phyloP scores from a whole-genome alignment of 1,140 invertebrate species.

The Monochamus saltuarius region DNA sequence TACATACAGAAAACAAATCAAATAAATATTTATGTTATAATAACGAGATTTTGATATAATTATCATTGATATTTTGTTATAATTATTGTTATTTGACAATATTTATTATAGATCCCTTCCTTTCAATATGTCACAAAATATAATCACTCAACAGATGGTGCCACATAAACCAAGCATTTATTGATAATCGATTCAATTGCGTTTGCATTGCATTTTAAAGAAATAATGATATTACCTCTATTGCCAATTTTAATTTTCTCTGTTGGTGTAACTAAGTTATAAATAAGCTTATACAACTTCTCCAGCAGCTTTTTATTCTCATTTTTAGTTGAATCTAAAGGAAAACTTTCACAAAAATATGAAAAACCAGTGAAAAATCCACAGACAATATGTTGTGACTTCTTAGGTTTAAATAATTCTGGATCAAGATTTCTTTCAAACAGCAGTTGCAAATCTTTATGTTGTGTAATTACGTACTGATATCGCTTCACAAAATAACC shows the following conservation, averaged over 20 bases:
- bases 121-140: no score
- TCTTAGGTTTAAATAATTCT: conserved; percentile 1
- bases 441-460: conserved; percentile 19
- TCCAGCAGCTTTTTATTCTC: conserved; percentile 20
- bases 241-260: conserved; percentile 27
- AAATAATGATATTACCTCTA: conserved; percentile 30
- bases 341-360: conserved; percentile 31
- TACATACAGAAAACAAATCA: no score
- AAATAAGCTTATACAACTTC: conserved; percentile 34
- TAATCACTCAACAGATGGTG: no score
- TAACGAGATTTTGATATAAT: no score
- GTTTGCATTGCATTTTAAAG: conserved; percentile 6
- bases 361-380: conserved; percentile 34
- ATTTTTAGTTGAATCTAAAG: conserved; percentile 17
- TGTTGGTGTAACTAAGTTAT: conserved; percentile 20
- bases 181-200: no score
- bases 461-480: conserved; percentile 25
- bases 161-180: no score
- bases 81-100: no score
- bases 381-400: conserved; percentile 21
- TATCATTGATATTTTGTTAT: no score
- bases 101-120: no score
- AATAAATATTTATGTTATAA: no score
- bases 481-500: conserved; percentile 36
- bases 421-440: conserved; percentile 29